A percentile compares a stretch with the other conserved stretches of the same genome.
Conservation (phyloP, 2,888 invertebrate genomes). For the Cheilosia impressa region DNA sequence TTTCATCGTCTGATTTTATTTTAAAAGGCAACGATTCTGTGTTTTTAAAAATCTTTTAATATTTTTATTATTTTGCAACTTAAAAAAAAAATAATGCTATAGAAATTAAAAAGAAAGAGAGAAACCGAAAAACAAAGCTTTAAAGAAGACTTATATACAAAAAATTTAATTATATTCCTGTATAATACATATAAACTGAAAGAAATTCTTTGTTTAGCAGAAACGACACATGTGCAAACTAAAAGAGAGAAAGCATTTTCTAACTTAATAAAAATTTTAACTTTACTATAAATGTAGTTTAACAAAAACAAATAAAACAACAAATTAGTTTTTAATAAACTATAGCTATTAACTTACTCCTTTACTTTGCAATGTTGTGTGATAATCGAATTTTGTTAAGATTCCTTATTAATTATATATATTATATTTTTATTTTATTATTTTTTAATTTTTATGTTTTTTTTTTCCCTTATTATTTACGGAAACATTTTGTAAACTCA, state of each 20-base stretch:
- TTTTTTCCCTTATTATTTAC: constrained; percentile 41
- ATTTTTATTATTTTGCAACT: constrained; percentile 25
- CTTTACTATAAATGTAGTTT: constrained; percentile 11
- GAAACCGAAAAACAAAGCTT: constrained; percentile 65
- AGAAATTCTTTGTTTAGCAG: constrained; percentile 45
- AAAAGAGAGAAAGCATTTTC: constrained; percentile 62
- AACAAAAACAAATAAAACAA: constrained; percentile 39
- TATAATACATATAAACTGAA: constrained; percentile 46
- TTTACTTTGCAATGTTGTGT: constrained; percentile 82
- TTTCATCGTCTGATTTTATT: constrained; percentile 39
- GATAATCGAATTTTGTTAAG: constrained; percentile 79
- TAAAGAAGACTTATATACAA: constrained; percentile 72
- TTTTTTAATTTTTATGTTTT: background rate
- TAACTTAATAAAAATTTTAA: constrained; percentile 30
- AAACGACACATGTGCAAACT: constrained; percentile 42
- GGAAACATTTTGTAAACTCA: constrained; percentile 50
- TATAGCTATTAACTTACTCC: constrained; percentile 68
- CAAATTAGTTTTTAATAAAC: constrained; percentile 65
- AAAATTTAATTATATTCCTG: constrained; percentile 40
- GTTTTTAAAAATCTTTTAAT: constrained; percentile 35
- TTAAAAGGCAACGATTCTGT: constrained; percentile 50
- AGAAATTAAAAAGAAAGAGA: constrained; percentile 38
- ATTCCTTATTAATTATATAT: constrained; percentile 73
- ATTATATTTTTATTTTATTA: constrained; percentile 68
- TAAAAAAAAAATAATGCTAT: constrained; percentile 41